These are phyloP conservation scores for Axinella damicornis DNA, from an alignment of 37 sponge, comb jelly and placozoan species.

Conservation along the genomic window DNA sequence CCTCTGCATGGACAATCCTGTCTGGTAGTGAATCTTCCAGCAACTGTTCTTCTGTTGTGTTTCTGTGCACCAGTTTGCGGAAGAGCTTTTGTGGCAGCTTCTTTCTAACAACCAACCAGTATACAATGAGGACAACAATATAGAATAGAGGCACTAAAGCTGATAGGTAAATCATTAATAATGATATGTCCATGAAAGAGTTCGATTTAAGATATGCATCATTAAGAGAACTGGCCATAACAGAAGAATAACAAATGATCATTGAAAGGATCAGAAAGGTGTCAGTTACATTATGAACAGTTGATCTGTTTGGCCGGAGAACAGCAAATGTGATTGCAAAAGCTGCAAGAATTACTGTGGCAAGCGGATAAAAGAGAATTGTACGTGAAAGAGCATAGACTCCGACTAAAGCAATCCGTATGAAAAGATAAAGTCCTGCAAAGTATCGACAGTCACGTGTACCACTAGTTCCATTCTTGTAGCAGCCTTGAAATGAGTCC, in stretches of 20 bases:
- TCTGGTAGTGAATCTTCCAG: background rate
- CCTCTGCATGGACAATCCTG: background rate
- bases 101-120: background rate
- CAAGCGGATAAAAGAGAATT: background rate
- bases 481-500: slow-evolving; percentile 32
- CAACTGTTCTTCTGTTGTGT: no score
- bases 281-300: background rate
- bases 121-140: background rate
- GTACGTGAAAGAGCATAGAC: no score
- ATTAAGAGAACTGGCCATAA: background rate
- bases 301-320: background rate
- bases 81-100: background rate
- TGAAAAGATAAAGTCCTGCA: slow-evolving; percentile 11
- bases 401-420: slow-evolving; percentile 1
- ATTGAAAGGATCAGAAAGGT: background rate
- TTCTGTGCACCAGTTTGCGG: background rate
- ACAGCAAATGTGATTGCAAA: background rate
- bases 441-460: slow-evolving; percentile 36
- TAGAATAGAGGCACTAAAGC: background rate
- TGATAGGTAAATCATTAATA: background rate
- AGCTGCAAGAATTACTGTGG: background rate
- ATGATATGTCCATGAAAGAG: background rate
- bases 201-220: background rate
- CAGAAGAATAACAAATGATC: background rate
- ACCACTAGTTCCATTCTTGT: slow-evolving; percentile 37